Conservation (phyloP, 2,113 vertebrate genomes). For the Lathamus discolor region DNA sequence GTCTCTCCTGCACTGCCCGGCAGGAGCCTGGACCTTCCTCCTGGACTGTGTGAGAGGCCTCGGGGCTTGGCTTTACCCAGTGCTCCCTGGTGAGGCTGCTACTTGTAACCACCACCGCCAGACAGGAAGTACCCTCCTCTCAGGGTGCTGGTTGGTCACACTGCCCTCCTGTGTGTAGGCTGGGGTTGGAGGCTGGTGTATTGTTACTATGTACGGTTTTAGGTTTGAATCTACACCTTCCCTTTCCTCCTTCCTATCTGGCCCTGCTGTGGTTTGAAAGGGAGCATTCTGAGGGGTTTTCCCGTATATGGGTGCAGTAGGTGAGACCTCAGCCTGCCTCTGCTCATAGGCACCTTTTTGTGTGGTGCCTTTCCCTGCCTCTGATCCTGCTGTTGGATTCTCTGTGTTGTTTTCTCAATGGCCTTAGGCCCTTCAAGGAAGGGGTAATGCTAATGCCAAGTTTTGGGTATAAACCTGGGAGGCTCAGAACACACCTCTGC, state of each 20-base stretch:
- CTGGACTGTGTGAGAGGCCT: not conserved
- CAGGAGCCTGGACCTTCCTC: not conserved
- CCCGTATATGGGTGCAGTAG: not conserved
- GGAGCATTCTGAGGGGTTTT: not conserved
- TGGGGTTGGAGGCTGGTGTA: not conserved
- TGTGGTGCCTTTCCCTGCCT: not conserved
- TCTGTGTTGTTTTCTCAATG: not conserved
- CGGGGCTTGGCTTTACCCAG: not conserved
- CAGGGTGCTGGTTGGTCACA: not conserved
- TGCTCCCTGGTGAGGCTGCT: not conserved
- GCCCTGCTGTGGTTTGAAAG: not conserved
- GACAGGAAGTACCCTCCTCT: not conserved
- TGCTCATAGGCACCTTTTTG: fast-evolving
- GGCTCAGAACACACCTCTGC: not conserved
- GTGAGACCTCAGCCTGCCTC: not conserved
- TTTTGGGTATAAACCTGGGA: not conserved
- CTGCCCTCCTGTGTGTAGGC: fast-evolving
- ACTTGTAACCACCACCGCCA: not conserved
- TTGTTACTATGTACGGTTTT: fast-evolving
- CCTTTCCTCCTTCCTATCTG: not conserved
- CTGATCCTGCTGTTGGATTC: not conserved
- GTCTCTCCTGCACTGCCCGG: fast-evolving
- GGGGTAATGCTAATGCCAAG: not conserved
- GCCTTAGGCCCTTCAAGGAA: not conserved
- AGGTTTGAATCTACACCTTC: not conserved